Evolutionary conservation across 2,888 invertebrate genomes (phyloP), one percentile per base, ranked within the genome.

Genomic region (Scelioninae gen. 2): DNA sequence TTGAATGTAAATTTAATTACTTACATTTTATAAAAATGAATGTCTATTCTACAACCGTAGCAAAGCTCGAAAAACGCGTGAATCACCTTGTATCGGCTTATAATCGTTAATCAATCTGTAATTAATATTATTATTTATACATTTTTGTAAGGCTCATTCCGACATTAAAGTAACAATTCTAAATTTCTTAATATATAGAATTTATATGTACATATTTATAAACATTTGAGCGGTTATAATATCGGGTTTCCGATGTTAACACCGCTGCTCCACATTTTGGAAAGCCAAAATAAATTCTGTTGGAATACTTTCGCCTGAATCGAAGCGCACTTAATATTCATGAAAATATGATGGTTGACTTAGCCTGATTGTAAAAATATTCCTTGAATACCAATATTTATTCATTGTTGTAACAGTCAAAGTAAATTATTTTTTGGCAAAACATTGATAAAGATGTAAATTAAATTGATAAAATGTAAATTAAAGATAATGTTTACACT

Each of bases 131-230:
- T 11, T 48, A 48, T 48, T 28, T 48, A 48, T 48, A 48, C 46
- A 48, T 48, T 28, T 28, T 31, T 28, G 16, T 48, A 48, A 48
- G 28, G 28, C 46, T 48, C 15, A 15, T 48, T 48, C 46, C 28
- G 46, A 48, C 46, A 28, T 28, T 48, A 48, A 48, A 16, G 28
- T 48, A 28, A 48, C 28, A 15, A 15, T 48, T 28, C 15, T 19
- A n/a, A n/a, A n/a, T 48, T 1, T 48, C 11, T 48, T 28, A 28
- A 48, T 22, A n/a, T n/a, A n/a, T n/a, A n/a, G n/a, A n/a, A n/a
- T n/a, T n/a, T 43, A 5, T 48, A 28, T 28, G 16, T 28, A 48
- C 28, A 48, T 48, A 48, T 48, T 28, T 48, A 48, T 48, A 48
- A 28, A 28, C 28, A 15, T 28, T 28, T 48, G 28, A 48, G 46